These are phyloP conservation scores for Helicoverpa zea DNA, from an alignment of 1,140 invertebrate genomes.

Conservation along the genomic window DNA sequence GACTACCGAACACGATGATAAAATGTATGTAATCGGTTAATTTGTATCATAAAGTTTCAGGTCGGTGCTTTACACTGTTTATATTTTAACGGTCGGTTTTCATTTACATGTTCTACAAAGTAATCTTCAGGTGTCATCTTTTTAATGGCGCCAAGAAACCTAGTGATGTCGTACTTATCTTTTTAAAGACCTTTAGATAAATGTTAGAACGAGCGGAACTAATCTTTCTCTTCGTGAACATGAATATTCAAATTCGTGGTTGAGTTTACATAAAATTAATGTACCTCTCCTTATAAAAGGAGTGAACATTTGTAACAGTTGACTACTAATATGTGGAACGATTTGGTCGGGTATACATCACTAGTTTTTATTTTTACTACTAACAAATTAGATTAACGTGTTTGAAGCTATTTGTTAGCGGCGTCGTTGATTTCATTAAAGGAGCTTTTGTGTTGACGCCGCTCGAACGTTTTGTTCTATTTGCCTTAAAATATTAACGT, in stretches of 20 bases:
- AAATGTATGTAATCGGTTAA: constrained; percentile 21
- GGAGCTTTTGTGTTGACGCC: constrained; percentile 50
- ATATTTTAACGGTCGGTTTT: constrained; percentile 1
- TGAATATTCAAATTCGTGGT: constrained; percentile 65
- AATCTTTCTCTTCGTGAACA: constrained; percentile 56
- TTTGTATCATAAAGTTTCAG: constrained; percentile 26
- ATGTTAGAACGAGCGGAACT: constrained; percentile 59
- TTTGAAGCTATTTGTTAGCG: constrained; percentile 69
- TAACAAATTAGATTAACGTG: constrained; percentile 76
- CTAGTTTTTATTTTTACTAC: constrained; percentile 60
- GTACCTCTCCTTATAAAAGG: constrained; percentile 55
- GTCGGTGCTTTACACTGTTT: neutral
- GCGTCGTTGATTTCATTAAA: constrained; percentile 74
- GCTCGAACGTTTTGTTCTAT: constrained; percentile 35
- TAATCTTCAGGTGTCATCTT: constrained; percentile 35
- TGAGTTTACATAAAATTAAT: constrained; percentile 61
- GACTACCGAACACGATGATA: neutral
- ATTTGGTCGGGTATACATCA: constrained; percentile 49
- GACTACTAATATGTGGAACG: constrained; percentile 40
- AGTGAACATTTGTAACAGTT: constrained; percentile 55
- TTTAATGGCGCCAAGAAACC: constrained; percentile 54
- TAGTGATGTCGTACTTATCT: constrained; percentile 54
- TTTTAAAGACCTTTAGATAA: constrained; percentile 58
- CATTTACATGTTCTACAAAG: constrained; percentile 25
- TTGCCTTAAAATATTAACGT: constrained; percentile 38